Evolutionary conservation across 1,140 invertebrate genomes (phyloP).

Genomic region (Drosophila cardini): DNA sequence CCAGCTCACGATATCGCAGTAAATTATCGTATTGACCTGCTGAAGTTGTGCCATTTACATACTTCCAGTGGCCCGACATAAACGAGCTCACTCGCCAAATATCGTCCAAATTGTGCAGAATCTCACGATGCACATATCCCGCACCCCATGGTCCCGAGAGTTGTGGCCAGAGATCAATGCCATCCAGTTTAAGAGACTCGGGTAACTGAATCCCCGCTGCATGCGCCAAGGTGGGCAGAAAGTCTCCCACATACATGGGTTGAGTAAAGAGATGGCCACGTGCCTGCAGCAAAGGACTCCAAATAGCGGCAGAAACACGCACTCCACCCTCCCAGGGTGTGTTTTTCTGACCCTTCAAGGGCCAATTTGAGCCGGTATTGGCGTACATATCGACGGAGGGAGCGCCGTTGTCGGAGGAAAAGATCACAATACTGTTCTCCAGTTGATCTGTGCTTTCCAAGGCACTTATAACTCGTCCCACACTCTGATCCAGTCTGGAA

Average conservation of each 20-base stretch:
- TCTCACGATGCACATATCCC: conserved; percentile 85
- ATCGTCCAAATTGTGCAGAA: conserved; percentile 91
- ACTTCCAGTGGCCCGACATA: conserved; percentile 90
- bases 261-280: conserved; percentile 88
- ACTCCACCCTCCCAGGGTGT: conserved; percentile 95
- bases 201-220: conserved; percentile 84
- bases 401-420: conserved; percentile 92
- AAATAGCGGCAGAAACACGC: conserved; percentile 91
- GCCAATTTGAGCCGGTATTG: conserved; percentile 95
- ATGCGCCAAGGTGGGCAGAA: conserved; percentile 92
- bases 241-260: conserved; percentile 93
- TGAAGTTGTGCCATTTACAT: conserved; percentile 87
- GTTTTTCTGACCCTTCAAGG: conserved; percentile 92
- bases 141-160: conserved; percentile 83
- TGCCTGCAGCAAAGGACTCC: conserved; percentile 88
- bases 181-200: conserved; percentile 86
- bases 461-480: conserved; percentile 91
- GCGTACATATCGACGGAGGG: conserved; percentile 89
- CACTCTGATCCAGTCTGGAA: conserved; percentile 93
- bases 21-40: conserved; percentile 86
- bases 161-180: conserved; percentile 89
- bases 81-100: conserved; percentile 87
- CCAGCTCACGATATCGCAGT: conserved; percentile 67
- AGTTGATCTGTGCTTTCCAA: conserved; percentile 89
- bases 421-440: conserved; percentile 90